Base-by-base conservation (phyloP, 2,888 invertebrate species). In the Ethmia dodecea region DNA sequence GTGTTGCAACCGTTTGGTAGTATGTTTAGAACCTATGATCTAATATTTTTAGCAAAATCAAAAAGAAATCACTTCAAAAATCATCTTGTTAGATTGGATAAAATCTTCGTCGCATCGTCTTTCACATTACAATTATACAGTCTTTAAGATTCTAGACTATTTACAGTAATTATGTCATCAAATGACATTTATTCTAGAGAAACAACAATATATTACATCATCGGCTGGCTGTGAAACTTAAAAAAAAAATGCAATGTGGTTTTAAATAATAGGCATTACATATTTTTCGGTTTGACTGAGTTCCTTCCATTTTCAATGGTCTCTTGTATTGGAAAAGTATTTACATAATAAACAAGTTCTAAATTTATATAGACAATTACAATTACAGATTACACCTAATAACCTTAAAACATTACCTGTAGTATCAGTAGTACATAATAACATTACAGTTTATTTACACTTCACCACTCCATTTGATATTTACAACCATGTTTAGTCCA, bases 111-210 rank as follows among this genome's bases (percentile, higher is more conserved):
- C 56, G 60, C 54, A 52, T 44, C 33, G 10, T 13, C 18, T 29
- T 6, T 29, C 12, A 27, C 29, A 8, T 38, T 35, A 38, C 35
- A 38, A 35, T 31, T 68, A 72, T 76, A 83, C 83, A 83, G 84
- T 81, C 84, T 83, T 83, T 80, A 78, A 73, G 69, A 77, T 71
- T 63, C 79, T 83, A 81, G 68, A 61, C 53, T 79, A 81, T 83
- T 62, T 79, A 80, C 77, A 35, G 24, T 28, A 60, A 57, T 57
- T 48, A 45, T 34, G 75, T 59, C 78, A 77, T 81, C 57, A 48
- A 73, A 80, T 76, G 74, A 69, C 77, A 40, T 9, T 16, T n/a
- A 47, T 49, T 47, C 45, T 53, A 61, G 55, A 61, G 55, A 52
- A 49, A 43, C 45, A 47, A 52, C 36, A 41, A 43, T 33, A 37